A percentile compares a stretch with the other conserved stretches of the same genome.
These are phyloP conservation scores for Grammomys surdaster DNA, from an alignment of 2,113 vertebrate species.

Conservation along the genomic window DNA sequence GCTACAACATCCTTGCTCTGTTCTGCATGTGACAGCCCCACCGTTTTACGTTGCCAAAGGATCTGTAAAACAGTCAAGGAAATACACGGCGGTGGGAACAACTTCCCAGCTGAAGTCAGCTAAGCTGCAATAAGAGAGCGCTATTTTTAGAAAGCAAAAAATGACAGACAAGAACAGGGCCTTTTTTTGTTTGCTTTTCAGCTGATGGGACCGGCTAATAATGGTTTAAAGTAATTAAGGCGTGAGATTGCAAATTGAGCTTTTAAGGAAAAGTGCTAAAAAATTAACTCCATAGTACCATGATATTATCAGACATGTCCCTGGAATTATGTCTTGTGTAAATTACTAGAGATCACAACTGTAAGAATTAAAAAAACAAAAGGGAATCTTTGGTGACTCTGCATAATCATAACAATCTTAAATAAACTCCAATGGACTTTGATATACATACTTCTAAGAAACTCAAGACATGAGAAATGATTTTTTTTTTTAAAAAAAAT, in stretches of 20 bases:
- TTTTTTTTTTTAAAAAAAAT: conserved; percentile 72
- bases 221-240: conserved; percentile 80
- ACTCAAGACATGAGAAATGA: conserved; percentile 79
- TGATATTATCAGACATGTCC: conserved; percentile 1
- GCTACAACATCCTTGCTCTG: neutral
- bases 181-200: conserved; percentile 49
- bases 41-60: conserved; percentile 60
- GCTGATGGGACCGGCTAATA: conserved; percentile 68
- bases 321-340: neutral
- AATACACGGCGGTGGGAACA: conserved; percentile 72
- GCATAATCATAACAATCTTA: conserved; percentile 69
- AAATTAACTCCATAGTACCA: conserved; percentile 44
- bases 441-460: conserved; percentile 72
- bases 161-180: conserved; percentile 60
- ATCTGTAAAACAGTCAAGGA: conserved; percentile 67
- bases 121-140: conserved; percentile 55
- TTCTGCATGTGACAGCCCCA: neutral
- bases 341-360: conserved; percentile 44
- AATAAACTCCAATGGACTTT: conserved; percentile 71
- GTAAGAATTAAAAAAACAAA: conserved; percentile 44
- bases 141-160: conserved; percentile 79
- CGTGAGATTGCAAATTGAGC: conserved; percentile 71
- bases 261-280: conserved; percentile 73
- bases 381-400: conserved; percentile 1
- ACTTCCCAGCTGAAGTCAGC: conserved; percentile 54